Evolutionary conservation across 2,113 vertebrate genomes (phyloP).

Genomic region (Laticauda colubrina): DNA sequence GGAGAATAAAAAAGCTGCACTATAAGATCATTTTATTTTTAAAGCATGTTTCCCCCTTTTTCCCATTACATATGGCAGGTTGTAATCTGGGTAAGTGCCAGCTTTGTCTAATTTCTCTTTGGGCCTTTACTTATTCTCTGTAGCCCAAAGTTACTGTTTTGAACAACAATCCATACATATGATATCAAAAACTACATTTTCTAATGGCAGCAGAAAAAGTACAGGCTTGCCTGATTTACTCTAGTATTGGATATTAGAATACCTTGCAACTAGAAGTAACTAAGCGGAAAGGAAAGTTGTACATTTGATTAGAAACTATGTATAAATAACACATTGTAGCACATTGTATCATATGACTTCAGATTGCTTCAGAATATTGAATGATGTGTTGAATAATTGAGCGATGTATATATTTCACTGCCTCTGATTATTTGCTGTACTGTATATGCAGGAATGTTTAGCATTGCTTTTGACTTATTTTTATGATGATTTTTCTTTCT

Average conservation of each 20-base stretch:
- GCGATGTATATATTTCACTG: not conserved
- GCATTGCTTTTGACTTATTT: not conserved
- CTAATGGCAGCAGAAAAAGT: not conserved
- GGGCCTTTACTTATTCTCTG: not conserved
- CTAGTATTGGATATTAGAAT: not conserved
- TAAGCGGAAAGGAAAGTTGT: not conserved
- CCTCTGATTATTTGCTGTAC: not conserved
- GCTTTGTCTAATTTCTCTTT: not conserved
- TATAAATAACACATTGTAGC: not conserved
- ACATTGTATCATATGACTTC: not conserved
- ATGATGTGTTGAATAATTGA: not conserved
- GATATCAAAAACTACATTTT: not conserved
- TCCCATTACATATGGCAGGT: not conserved
- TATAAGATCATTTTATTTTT: not conserved
- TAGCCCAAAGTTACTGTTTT: not conserved
- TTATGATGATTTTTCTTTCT: not conserved
- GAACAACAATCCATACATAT: not conserved
- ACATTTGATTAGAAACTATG: not conserved
- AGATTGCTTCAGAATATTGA: not conserved
- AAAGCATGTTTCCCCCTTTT: not conserved
- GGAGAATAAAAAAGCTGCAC: not conserved
- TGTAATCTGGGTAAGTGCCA: no score
- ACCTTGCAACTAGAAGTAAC: not conserved
- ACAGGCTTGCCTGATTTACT: not conserved
- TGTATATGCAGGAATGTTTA: not conserved